A percentile compares a stretch with the other conserved stretches of the same genome.
Conservation (phyloP, 92 coral and sea anemone genomes). For the Phymanthus crucifer region DNA sequence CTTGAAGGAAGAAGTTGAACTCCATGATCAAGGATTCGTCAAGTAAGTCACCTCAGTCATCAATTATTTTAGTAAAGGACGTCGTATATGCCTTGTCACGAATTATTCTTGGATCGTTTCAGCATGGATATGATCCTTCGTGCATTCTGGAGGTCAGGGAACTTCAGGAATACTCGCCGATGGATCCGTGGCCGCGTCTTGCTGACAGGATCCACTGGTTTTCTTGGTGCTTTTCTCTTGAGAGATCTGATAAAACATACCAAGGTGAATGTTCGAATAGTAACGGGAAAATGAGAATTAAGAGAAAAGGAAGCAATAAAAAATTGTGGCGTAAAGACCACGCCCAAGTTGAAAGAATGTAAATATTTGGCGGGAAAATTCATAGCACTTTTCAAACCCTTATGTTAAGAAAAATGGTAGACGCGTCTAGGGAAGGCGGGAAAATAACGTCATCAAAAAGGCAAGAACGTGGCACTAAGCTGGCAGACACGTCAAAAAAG, state of each 20-base stretch:
- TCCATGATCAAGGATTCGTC: constrained; percentile 77
- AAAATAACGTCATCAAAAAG: too few species aligned
- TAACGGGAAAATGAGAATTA: background rate
- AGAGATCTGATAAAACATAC: constrained; percentile 72
- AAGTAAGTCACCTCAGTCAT: constrained; percentile 54
- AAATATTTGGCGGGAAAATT: too few species aligned
- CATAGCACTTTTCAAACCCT: too few species aligned
- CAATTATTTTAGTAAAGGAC: background rate
- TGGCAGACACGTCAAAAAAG: too few species aligned
- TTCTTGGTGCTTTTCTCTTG: constrained; percentile 71
- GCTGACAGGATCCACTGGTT: constrained; percentile 84
- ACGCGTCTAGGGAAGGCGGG: too few species aligned
- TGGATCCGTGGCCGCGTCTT: constrained; percentile 88
- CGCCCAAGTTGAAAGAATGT: too few species aligned
- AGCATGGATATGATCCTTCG: constrained; percentile 90
- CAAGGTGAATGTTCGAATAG: constrained; percentile 48
- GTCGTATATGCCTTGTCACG: background rate
- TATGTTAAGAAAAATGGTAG: too few species aligned
- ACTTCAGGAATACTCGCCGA: constrained; percentile 80
- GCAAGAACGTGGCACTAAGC: too few species aligned
- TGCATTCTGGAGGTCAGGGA: constrained; percentile 91
- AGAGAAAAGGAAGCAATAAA: too few species aligned
- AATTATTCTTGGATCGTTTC: background rate
- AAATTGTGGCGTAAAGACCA: too few species aligned
- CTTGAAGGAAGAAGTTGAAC: constrained; percentile 67